Percentiles rank a stretch among this genome's conserved stretches.
Conservation (phyloP, 2,113 vertebrate genomes). For the Xyliphius kryptos region DNA sequence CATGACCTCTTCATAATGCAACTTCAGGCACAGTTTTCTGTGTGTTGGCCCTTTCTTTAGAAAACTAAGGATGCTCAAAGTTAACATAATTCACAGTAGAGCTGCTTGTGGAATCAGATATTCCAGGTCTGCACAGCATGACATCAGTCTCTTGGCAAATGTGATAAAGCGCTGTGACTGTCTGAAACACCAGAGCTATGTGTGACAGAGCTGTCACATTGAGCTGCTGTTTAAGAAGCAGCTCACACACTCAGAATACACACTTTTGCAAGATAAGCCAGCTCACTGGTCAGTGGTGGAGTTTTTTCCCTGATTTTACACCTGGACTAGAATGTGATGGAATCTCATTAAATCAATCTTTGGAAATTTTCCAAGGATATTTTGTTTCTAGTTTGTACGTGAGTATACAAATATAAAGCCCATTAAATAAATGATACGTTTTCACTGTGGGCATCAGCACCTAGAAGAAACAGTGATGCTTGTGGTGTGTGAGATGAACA, state of each 20-base stretch:
- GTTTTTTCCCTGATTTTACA: too few relatives aligned
- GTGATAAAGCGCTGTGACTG: conserved; percentile 19
- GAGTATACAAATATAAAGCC: too few relatives aligned
- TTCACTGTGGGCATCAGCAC: neutral
- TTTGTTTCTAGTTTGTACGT: too few relatives aligned
- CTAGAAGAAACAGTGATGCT: neutral
- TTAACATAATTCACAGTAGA: conserved; percentile 20
- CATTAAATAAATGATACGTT: conserved; percentile 13
- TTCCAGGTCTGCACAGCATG: conserved; percentile 28
- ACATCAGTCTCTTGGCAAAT: conserved; percentile 32
- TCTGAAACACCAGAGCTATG: conserved; percentile 32
- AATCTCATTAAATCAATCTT: too few relatives aligned
- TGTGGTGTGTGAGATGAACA: neutral
- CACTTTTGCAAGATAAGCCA: conserved; percentile 16
- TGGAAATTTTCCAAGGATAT: too few relatives aligned
- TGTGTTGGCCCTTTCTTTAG: conserved; percentile 17
- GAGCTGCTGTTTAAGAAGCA: conserved; percentile 25
- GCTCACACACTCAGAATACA: conserved; percentile 16
- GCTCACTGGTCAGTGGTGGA: neutral
- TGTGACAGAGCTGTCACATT: conserved; percentile 28
- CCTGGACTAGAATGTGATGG: too few relatives aligned
- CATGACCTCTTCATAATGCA: too few relatives aligned
- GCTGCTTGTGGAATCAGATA: conserved; percentile 34
- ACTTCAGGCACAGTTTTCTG: too few relatives aligned
- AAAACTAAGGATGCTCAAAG: conserved; percentile 20